A percentile compares a stretch with the other conserved stretches of the same genome.
These are phyloP conservation scores for Brachyhypopomus occidentalis DNA, from an alignment of 2,113 vertebrate genomes.

Conservation along the genomic window DNA sequence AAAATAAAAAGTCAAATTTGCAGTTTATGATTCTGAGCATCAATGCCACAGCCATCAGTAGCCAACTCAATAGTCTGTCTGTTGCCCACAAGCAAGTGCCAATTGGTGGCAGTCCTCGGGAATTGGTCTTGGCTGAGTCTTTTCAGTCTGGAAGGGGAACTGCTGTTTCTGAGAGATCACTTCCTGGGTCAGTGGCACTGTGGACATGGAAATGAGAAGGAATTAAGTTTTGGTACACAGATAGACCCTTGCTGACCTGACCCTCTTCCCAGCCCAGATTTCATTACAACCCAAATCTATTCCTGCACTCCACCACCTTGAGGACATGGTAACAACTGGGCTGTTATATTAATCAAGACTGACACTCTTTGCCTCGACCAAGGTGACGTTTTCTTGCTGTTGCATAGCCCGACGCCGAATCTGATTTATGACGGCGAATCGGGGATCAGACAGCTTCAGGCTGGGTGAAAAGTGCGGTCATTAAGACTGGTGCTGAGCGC, in stretches of 20 bases:
- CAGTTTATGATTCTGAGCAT: constrained; percentile 9
- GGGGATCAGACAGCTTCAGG: constrained; percentile 32
- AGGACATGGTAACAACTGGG: constrained; percentile 9
- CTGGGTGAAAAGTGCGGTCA: constrained; percentile 33
- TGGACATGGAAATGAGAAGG: constrained; percentile 25
- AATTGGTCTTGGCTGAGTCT: constrained; percentile 8
- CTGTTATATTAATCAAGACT: constrained; percentile 44
- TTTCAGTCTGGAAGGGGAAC: constrained; percentile 12
- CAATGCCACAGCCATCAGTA: constrained; percentile 4
- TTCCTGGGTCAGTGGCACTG: constrained; percentile 24
- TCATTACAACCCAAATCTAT: constrained; percentile 35
- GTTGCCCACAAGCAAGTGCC: constrained; percentile 19
- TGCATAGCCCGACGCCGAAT: constrained; percentile 3
- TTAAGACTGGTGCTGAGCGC: constrained; percentile 12
- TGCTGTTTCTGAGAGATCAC: constrained; percentile 20
- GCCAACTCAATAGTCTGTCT: constrained; percentile 24
- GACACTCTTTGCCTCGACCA: constrained; percentile 36
- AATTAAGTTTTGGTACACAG: constrained; percentile 36
- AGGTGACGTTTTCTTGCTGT: constrained; percentile 42
- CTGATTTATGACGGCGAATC: constrained; percentile 48
- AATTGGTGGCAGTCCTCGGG: constrained; percentile 28
- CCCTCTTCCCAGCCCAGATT: constrained; percentile 6
- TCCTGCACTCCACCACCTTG: constrained; percentile 19
- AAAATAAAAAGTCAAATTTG: background rate
- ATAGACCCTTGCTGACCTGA: background rate